Evolutionary conservation across 2,888 invertebrate genomes (phyloP), one percentile per base, ranked within the genome.

Genomic region (Troglohyphantes excavatus): DNA sequence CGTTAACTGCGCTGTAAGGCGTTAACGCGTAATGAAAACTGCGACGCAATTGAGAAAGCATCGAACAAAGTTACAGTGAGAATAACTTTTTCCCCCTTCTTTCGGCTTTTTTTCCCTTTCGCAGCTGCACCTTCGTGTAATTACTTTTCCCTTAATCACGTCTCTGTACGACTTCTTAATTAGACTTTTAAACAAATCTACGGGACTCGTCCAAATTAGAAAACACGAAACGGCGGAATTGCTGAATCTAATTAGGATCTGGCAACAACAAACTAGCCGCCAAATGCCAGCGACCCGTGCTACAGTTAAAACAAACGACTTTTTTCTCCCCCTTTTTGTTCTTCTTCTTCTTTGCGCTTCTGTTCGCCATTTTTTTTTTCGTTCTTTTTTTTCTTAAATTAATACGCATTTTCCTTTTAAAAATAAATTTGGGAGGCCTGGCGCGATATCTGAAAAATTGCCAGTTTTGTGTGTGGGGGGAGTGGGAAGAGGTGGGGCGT

Each of bases 181-280:
- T 88, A 73, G 81, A 82, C 73, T 88, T 88, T 88, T 88, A 88
- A 63, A 88, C 81, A 88, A 81, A 88, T 88, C 87, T 81, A 88
- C 81, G 65, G 63, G 72, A 81, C 81, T 88, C 67, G 61, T 65
- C 81, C 81, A 88, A 88, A 88, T 88, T 88, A 88, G 87, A 81
- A 81, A 88, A 81, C 87, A 81, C 86, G 72, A 61, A 53, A 33
- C 59, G 21, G 21, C 59, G 53, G 61, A 72, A 79, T 75, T 73
- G 73, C 81, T 67, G 75, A 88, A 88, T 88, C 73, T 88, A 88
- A 88, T 88, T 88, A 88, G 87, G 73, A 75, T 88, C 81, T 76
- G 68, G 81, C 81, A 75, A 75, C 75, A 65, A 39, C 87, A 81
- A 88, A 88, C 81, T 88, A 59, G 73, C 84, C 84, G 65, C 67